Evolutionary conservation across 1,140 invertebrate genomes (phyloP), one percentile per base, ranked within the genome.

Genomic region (Zaprionus nigranus): DNA sequence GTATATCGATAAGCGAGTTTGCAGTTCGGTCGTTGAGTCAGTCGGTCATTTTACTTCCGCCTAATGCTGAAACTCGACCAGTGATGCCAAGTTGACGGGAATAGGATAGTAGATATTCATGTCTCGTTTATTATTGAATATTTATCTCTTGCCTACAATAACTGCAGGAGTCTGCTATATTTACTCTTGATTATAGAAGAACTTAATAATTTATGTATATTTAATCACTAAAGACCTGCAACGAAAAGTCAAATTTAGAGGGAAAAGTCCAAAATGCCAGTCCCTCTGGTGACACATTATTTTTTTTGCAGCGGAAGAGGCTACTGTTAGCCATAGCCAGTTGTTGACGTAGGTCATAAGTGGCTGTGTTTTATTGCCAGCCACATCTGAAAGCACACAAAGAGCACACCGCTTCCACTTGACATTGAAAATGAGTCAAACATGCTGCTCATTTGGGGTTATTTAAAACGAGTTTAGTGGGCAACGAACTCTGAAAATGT

Each of bases 281-380:
- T 2, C 13, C 26, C 2, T 26, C 7, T 57, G 26, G 36, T 75
- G 75, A 69, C 61, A 78, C 60, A 78, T 75, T 75, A 65, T 69
- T 40, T 70, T n/a, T 69, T 58, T 70, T 22, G 9, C 65, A 28
- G 36, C 24, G 62, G 2, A 9, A 28, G 11, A 15, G 12, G n/a
- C 53, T 30, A 56, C 53, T n/a, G n/a, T 5, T 43, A 43, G 15
- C 15, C 40, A 43, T 15, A n/a, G 40, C n/a, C 40, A 46, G 22
- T 24, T 79, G 69, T 91, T 91, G 83, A 43, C 87, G 75, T 79
- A 91, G 88, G 88, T 91, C 88, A 81, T 81, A 81, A 60, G 38
- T 68, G 74, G 57, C 63, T 71, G 72, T 72, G 69, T 79, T 78
- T 72, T 49, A 65, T 76, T 38, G 30, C 46, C 22, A 46, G 30